These are phyloP conservation scores for Candoia aspera DNA, from an alignment of 2,113 vertebrate genomes.

Conservation along the genomic window DNA sequence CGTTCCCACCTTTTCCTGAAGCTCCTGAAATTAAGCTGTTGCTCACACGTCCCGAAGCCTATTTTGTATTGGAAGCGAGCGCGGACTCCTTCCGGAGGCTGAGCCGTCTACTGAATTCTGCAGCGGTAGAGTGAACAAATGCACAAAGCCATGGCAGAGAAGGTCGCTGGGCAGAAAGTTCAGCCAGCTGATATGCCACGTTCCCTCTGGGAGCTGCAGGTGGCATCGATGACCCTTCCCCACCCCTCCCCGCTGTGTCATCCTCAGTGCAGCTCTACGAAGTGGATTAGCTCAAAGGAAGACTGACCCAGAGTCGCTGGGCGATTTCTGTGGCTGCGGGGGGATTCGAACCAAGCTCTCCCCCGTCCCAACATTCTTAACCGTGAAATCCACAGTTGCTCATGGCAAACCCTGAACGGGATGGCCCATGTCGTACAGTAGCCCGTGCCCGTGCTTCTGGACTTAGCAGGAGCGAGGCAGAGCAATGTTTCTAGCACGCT, in stretches of 20 bases:
- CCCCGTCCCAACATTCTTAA: neutral
- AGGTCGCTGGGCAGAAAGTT: no score
- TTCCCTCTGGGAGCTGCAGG: no score
- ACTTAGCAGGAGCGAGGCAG: neutral
- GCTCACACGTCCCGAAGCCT: no score
- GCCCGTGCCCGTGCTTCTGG: neutral
- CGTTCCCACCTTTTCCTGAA: neutral
- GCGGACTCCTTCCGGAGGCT: neutral
- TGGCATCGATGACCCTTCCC: no score
- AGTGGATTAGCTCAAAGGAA: neutral
- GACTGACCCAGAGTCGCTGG: neutral
- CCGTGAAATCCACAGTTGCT: neutral
- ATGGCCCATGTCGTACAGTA: no score
- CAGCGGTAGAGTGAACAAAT: neutral
- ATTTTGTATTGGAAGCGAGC: neutral
- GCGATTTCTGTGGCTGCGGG: neutral
- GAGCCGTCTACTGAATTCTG: rapidly evolving
- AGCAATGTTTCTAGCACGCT: neutral
- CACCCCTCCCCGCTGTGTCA: no score
- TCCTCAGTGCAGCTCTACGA: neutral
- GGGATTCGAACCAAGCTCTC: neutral
- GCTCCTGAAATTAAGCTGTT: neutral
- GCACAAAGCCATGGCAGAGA: no score
- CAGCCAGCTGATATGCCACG: no score
- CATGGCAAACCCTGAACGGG: neutral